phyloP scores from a whole-genome alignment of 2,888 invertebrate species.

The Morpho deidamia region DNA sequence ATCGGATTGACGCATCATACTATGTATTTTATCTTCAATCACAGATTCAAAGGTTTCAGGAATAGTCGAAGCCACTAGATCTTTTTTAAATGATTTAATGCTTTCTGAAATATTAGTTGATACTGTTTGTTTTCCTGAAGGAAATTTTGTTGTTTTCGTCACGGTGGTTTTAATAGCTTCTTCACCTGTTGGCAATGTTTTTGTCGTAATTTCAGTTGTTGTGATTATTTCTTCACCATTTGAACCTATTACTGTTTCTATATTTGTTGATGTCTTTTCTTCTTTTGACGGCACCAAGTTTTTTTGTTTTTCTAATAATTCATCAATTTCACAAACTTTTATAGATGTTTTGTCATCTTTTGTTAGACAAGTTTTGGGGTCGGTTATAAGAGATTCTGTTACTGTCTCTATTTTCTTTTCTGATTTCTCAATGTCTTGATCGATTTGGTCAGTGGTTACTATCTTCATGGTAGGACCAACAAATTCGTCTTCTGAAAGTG shows the following conservation, averaged over 20 bases:
- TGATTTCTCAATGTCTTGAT: neutral
- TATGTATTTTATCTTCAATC: slow-evolving; percentile 11
- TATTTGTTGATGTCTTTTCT: slow-evolving; percentile 2
- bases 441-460: neutral
- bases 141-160: slow-evolving; percentile 23
- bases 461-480: too few relatives aligned
- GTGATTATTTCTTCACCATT: slow-evolving; percentile 8
- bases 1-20: slow-evolving; percentile 10
- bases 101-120: slow-evolving; percentile 25
- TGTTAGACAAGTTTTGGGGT: too few relatives aligned
- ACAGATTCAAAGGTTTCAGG: slow-evolving; percentile 1
- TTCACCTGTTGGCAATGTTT: slow-evolving; percentile 25
- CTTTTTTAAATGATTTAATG: slow-evolving; percentile 9
- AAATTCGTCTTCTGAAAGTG: neutral
- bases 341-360: too few relatives aligned
- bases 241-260: slow-evolving; percentile 3
- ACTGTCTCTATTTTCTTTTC: neutral
- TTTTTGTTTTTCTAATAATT: neutral
- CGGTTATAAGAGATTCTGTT: too few relatives aligned
- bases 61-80: slow-evolving; percentile 1
- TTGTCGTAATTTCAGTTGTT: slow-evolving; percentile 17
- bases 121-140: slow-evolving; percentile 20
- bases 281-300: slow-evolving; percentile 1
- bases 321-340: neutral
- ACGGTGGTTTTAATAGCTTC: slow-evolving; percentile 22